These are phyloP conservation scores for Drosophila mimetica DNA, from an alignment of 2,888 invertebrate genomes.

Conservation along the genomic window DNA sequence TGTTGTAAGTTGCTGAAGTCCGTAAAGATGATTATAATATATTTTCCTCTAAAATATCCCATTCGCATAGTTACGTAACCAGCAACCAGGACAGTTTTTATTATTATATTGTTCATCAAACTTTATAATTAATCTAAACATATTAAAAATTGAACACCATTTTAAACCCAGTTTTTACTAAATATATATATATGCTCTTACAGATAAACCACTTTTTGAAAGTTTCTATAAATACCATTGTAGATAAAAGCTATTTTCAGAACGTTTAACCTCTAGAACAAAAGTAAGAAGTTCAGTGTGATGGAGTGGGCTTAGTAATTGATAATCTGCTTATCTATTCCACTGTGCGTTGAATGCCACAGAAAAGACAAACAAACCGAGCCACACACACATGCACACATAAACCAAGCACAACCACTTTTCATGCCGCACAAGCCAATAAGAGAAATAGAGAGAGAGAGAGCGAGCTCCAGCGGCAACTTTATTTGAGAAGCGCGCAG, in stretches of 20 bases:
- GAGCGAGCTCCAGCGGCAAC: constrained; percentile 57
- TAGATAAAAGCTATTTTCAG: neutral
- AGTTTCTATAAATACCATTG: neutral
- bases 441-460: constrained; percentile 45
- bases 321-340: constrained; percentile 18
- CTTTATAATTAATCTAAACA: too few species aligned
- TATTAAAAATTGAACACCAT: too few species aligned
- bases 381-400: constrained; percentile 23
- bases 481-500: constrained; percentile 54
- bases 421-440: constrained; percentile 74
- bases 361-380: constrained; percentile 68
- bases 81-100: too few species aligned
- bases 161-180: neutral
- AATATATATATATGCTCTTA: neutral
- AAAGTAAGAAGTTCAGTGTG: neutral
- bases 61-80: too few species aligned
- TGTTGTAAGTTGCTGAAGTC: too few species aligned
- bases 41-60: too few species aligned
- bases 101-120: too few species aligned
- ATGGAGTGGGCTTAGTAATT: neutral
- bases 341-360: constrained; percentile 66
- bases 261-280: neutral
- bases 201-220: neutral
- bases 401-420: constrained; percentile 61
- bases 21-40: too few species aligned